Percentiles rank a stretch among this genome's conserved stretches.
Conservation (phyloP, 2,888 invertebrate genomes). For the Hypomecis punctinalis region DNA sequence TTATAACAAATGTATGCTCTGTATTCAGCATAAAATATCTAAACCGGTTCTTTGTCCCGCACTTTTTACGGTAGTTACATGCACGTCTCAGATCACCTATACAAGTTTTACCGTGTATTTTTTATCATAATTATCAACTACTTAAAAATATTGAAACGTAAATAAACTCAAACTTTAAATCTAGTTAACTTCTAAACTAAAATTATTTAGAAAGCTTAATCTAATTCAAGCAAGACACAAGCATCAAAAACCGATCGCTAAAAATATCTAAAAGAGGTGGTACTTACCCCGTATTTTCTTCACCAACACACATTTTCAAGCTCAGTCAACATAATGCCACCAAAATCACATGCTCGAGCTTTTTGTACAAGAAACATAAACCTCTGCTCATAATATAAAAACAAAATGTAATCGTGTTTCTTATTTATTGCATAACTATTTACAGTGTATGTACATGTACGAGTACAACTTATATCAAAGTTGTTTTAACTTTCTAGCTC, state of each 20-base stretch:
- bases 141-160: background rate
- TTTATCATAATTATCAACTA: background rate
- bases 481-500: conserved; percentile 52
- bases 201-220: conserved; percentile 7
- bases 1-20: background rate
- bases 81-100: background rate
- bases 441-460: conserved; percentile 31
- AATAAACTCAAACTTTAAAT: background rate
- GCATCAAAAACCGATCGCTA: conserved; percentile 31
- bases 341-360: conserved; percentile 25
- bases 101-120: background rate
- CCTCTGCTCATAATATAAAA: conserved; percentile 72
- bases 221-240: conserved; percentile 15
- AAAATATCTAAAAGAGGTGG: conserved; percentile 10
- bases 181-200: conserved; percentile 1
- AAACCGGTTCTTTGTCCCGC: background rate
- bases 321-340: conserved; percentile 26
- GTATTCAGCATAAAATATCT: background rate
- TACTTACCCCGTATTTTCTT: conserved; percentile 37
- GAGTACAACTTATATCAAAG: conserved; percentile 38
- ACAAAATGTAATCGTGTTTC: conserved; percentile 47
- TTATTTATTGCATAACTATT: conserved; percentile 60
- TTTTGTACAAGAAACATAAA: conserved; percentile 52
- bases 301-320: conserved; percentile 28
- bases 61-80: conserved; percentile 3